Conservation (phyloP, 2,113 vertebrate species). For the Leucosticte australis region DNA sequence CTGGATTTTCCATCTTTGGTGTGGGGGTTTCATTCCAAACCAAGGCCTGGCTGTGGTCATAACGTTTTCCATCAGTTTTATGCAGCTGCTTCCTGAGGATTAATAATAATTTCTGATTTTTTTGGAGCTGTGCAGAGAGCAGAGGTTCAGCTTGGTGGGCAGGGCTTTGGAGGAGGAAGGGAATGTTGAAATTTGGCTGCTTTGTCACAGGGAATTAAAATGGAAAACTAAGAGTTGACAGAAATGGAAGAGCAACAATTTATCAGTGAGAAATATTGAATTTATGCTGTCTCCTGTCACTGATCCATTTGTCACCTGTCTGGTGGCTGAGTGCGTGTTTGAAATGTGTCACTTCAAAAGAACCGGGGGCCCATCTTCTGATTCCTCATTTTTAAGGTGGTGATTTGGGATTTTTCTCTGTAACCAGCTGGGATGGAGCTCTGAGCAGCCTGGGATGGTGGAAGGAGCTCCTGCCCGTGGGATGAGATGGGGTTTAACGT, state of each 20-base stretch:
- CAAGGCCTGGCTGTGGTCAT: rapidly evolving
- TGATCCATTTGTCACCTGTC: not conserved
- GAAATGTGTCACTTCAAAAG: not conserved
- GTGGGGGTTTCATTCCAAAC: not conserved
- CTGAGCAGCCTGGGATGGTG: not conserved
- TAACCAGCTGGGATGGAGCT: not conserved
- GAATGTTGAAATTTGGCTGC: not conserved
- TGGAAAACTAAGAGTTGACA: not conserved
- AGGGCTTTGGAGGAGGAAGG: not conserved
- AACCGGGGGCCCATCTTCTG: not conserved
- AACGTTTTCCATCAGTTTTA: not conserved
- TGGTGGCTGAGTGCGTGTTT: not conserved
- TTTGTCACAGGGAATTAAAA: not conserved
- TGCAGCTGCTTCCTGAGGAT: not conserved
- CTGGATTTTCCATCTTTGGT: not conserved
- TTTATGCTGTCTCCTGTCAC: not conserved
- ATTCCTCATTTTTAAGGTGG: not conserved
- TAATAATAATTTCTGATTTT: not conserved
- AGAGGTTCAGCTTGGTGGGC: not conserved
- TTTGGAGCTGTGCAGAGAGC: not conserved
- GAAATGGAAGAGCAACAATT: not conserved
- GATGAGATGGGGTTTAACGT: not conserved
- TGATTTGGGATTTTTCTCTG: not conserved
- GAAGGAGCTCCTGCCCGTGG: rapidly evolving
- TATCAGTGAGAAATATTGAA: not conserved